Base-by-base conservation (phyloP, 2,113 vertebrate species). In the Zapornia atra region DNA sequence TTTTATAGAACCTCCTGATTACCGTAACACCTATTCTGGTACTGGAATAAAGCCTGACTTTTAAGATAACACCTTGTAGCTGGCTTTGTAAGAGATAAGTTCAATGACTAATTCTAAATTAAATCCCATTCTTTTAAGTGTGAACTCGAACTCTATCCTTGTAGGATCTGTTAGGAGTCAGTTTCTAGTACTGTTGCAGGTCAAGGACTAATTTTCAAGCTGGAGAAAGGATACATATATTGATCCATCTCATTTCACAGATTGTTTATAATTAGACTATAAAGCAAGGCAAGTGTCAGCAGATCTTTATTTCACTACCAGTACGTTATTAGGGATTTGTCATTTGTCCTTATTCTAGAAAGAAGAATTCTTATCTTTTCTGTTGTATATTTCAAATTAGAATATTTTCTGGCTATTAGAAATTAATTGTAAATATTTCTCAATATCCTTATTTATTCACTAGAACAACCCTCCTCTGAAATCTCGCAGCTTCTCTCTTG, bases 381-480 rank as follows among this genome's bases (percentile, higher is more conserved):
- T 92, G 28, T 71, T 90, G 8, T 71, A 12, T 82, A 34, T 76
- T 76, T 92, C 53, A 69, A 70, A 40, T 57, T 34, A 68, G 34
- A 92, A n/a, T 54, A 40, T 73, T 87, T 93, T 24, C 59, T 86
- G 73, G 4, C 51, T 78, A 25, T 89, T 93, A 90, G 78, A 33
- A 90, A 89, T 84, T 82, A 86, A 91, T 82, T 90, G 36, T 94
- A 82, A 94, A 88, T 34, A 72, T 97, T 83, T 96, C 90, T 98
- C 93, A 94, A 90, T 98, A 54, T 91, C 60, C 92, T 96, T 98
- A 48, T 97, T 96, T 97, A 93, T 96, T 97, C 78, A 82, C 94
- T 98, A 99, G 99, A 99, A 98, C 96, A 99, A 99, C 94, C 99
- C 99, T 87, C 99, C 99, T 72, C 98, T 99, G 95, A 99, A 99